Evolutionary conservation across 2,113 vertebrate species (phyloP), one percentile per base, ranked within the genome.

Genomic region (Collichthys lucidus): DNA sequence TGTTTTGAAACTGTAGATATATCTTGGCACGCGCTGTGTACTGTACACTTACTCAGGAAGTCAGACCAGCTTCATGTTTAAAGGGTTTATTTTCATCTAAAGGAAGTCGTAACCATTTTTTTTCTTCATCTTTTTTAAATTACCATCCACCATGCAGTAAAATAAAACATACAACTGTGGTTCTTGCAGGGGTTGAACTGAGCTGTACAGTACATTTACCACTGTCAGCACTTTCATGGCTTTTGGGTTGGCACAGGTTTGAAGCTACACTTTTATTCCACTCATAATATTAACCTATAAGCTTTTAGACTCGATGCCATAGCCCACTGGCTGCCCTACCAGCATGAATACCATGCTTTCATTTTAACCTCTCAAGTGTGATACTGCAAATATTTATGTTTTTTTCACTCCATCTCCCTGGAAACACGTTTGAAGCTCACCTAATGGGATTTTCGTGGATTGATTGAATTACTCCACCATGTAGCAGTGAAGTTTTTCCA

Each of bases 341-440:
- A 60, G 62, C 42, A 79, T 82, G 74, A 93, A 91, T 89, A 65
- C 86, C 72, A 68, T 4, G 85, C 86, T 92, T 92, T 92, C 81
- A 90, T 90, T 89, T 83, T 63, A 86, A 63, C 65, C 70, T 89
- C 86, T 90, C 70, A 78, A 89, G 86, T 90, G 84, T 85, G 76
- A 90, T 87, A 80, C 72, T 89, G 86, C 85, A 93, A 92, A 92
- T 90, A 92, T 91, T 93, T 90, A 85, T 90, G 70, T 82, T 80
- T 90, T 26, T 88, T 84, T 83, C 68, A 69, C 76, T 70, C 44
- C 81, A 87, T 93, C 82, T 88, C 90, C 87, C 64, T 84, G 82
- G 91, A 92, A 90, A 92, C 91, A 83, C 60, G 2, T 89, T 92
- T 89, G 79, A 91, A 88, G 80, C 62, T 68, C 63, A 85, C 50